Evolutionary conservation across 2,113 vertebrate species (phyloP).

Genomic region (Archocentrus centrarchus): DNA sequence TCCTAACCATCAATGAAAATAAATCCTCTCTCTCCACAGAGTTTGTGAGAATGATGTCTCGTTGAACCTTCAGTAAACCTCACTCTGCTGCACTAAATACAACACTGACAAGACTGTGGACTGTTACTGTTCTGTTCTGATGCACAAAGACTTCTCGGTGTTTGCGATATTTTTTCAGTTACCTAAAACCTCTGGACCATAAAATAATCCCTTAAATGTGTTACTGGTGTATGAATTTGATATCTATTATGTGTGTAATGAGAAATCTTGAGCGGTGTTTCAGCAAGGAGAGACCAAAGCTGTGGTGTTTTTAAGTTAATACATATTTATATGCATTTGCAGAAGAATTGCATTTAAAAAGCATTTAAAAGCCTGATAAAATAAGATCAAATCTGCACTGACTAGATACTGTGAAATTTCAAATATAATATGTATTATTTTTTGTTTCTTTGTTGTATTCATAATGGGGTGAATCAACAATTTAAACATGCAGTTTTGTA

Average conservation of each 20-base stretch:
- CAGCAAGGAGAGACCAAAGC: neutral
- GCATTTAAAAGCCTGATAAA: neutral
- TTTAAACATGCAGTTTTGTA: constrained; percentile 24
- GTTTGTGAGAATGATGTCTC: constrained; percentile 81
- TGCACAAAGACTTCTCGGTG: constrained; percentile 47
- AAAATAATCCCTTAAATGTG: constrained; percentile 45
- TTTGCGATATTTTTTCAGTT: constrained; percentile 47
- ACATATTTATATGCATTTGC: neutral
- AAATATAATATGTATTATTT: neutral
- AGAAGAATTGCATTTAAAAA: neutral
- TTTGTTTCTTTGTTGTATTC: neutral
- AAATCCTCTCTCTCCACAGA: constrained; percentile 56
- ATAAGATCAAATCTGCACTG: neutral
- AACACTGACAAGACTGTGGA: constrained; percentile 23
- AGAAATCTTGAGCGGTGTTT: neutral
- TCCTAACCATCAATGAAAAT: neutral
- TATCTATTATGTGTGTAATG: constrained; percentile 14
- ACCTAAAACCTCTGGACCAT: constrained; percentile 12
- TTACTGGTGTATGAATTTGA: constrained; percentile 40
- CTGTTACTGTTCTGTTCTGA: constrained; percentile 27
- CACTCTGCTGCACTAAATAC: constrained; percentile 26
- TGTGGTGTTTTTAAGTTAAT: neutral
- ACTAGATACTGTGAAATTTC: neutral
- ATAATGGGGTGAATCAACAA: neutral
- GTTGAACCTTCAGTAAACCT: constrained; percentile 55